Conservation (phyloP, 2,113 vertebrate genomes). For the Notothenia coriiceps region DNA sequence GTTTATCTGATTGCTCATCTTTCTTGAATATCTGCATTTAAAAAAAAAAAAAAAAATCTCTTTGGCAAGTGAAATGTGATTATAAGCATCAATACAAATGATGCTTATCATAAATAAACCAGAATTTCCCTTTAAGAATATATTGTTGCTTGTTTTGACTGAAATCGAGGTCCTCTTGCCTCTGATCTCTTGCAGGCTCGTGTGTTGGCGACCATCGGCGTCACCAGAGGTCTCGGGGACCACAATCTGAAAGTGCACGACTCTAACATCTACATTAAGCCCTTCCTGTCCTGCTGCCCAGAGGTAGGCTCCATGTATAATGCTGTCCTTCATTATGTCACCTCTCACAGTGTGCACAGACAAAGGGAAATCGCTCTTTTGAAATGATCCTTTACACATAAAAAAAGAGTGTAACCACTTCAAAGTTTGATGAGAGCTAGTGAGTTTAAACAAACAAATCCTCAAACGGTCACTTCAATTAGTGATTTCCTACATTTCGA, state of each 20-base stretch:
- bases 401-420: background rate
- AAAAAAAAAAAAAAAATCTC: too few species aligned
- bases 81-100: too few species aligned
- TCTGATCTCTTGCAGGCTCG: constrained; percentile 87
- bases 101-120: too few species aligned
- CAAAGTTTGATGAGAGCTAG: background rate
- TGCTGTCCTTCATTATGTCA: background rate
- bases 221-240: constrained; percentile 96
- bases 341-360: background rate
- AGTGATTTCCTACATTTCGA: background rate
- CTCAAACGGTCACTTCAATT: background rate
- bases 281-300: constrained; percentile 95
- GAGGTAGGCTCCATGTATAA: constrained; percentile 86
- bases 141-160: constrained; percentile 3
- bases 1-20: background rate
- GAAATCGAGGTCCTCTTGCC: background rate
- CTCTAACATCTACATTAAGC: constrained; percentile 98
- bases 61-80: too few species aligned
- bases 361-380: background rate
- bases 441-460: background rate
- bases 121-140: background rate
- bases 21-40: background rate
- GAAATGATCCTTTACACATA: background rate
- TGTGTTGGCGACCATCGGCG: constrained; percentile 97
- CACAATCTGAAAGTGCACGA: constrained; percentile 97